A percentile compares a stretch with the other conserved stretches of the same genome.
Evolutionary conservation across 2,797 vertebrate species (phyloP).

Genomic region (Cirrhinus molitorella): DNA sequence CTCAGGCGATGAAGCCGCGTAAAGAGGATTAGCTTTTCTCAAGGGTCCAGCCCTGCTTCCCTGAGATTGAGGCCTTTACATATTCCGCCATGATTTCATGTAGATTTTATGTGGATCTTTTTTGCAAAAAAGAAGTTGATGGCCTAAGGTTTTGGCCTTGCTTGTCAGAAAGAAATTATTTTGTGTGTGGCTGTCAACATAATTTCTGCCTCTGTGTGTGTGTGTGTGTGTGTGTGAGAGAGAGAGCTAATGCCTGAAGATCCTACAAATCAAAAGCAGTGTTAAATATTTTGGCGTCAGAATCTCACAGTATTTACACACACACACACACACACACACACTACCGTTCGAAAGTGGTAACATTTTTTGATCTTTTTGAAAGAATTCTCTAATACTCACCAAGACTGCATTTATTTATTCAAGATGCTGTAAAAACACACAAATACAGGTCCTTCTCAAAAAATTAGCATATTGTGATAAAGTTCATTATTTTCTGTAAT

Average conservation of each 20-base stretch:
- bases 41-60: constrained; percentile 40
- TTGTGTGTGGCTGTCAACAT: constrained; percentile 25
- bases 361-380: background rate
- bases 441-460: too few species aligned
- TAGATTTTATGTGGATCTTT: constrained; percentile 45
- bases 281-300: constrained; percentile 14
- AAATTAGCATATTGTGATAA: too few species aligned
- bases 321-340: background rate
- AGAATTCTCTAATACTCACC: background rate
- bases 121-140: constrained; percentile 40
- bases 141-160: constrained; percentile 42
- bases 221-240: background rate
- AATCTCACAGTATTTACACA: background rate
- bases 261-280: background rate
- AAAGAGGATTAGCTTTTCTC: constrained; percentile 49
- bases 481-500: too few species aligned
- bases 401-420: background rate
- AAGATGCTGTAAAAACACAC: background rate
- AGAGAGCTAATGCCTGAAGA: background rate
- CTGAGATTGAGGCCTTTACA: constrained; percentile 43
- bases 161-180: constrained; percentile 37
- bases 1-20: constrained; percentile 26
- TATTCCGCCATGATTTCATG: constrained; percentile 45
- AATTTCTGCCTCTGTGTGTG: constrained; percentile 23
- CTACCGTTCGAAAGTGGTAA: background rate